Evolutionary conservation across 2,888 invertebrate species (phyloP), one percentile per base, ranked within the genome.

Genomic region (Boloria selene): DNA sequence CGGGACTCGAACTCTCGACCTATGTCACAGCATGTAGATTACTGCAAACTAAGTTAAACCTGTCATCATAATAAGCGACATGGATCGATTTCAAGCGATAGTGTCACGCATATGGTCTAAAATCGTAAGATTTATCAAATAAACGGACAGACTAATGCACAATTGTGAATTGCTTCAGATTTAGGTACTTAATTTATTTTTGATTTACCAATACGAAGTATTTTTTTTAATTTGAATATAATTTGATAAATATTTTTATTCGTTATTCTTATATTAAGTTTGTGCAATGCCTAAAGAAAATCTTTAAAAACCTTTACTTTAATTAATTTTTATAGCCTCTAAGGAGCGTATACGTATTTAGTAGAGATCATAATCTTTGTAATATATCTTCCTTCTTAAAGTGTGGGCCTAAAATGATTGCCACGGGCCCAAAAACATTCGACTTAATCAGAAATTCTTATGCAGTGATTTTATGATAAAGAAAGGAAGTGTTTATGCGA

Each of bases 251-350:
- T 38, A 38, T 38, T 38, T 38, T 38, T 38, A 38, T 38, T 38
- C 31, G 7, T 10, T 10, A 38, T 2, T 38, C 7, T 10, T 10
- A 1, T 38, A 18, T 14, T 1, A 3, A 18, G 61, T 66, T 68
- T 67, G 58, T 55, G 76, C 18, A 73, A 81, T 82, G 73, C 83
- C 87, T 85, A 76, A 69, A 65, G 76, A 75, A 75, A 75, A 76
- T 47, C 53, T 64, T 68, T 67, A 76, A 79, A 77, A 75, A 73
- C 76, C 73, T 74, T 76, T 71, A 70, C 72, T 72, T 80, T 83
- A 79, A 87, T 87, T 86, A 82, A 82, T 86, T 86, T 87, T 86
- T 82, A 85, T 79, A 69, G 74, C 70, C 76, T 77, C 76, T 77
- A 75, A 75, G 80, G 77, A 74, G 75, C 79, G 82, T 82, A 84